These are phyloP conservation scores for Oxygymnocypris stewartii DNA, from an alignment of 2,113 vertebrate species.

Conservation along the genomic window DNA sequence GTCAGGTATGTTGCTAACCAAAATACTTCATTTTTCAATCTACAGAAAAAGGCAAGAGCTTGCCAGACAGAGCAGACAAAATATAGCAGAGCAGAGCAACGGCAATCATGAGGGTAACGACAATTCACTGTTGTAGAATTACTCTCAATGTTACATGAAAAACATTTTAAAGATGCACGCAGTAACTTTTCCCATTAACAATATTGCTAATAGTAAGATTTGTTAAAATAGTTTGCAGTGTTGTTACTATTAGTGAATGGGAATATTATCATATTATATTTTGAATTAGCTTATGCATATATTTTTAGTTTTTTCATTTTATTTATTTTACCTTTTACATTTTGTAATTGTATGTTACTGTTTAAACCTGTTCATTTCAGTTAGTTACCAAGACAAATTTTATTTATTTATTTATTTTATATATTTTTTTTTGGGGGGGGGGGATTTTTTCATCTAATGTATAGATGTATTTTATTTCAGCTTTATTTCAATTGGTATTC, in stretches of 20 bases:
- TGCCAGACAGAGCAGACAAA: constrained; percentile 72
- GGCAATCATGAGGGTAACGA: constrained; percentile 87
- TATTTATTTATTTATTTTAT: too few species aligned
- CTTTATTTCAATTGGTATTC: background rate
- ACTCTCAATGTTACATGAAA: background rate
- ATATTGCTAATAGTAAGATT: background rate
- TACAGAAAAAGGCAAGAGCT: constrained; percentile 84
- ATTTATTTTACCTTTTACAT: too few species aligned
- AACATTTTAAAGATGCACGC: too few species aligned
- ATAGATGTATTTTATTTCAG: background rate
- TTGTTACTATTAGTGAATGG: background rate
- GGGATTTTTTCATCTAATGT: background rate
- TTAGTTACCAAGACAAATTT: background rate
- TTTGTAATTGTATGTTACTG: background rate
- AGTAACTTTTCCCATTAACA: background rate
- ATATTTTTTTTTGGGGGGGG: too few species aligned
- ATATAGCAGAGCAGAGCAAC: constrained; percentile 77
- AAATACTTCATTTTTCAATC: constrained; percentile 29
- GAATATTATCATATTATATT: background rate
- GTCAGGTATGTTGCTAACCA: background rate
- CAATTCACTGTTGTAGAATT: background rate
- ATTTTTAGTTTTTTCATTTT: background rate
- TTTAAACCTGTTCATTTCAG: background rate
- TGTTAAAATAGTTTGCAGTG: background rate
- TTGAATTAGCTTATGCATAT: background rate